Evolutionary conservation across 2,888 invertebrate genomes (phyloP), one percentile per base, ranked within the genome.

Genomic region (Apocheima hispidaria): DNA sequence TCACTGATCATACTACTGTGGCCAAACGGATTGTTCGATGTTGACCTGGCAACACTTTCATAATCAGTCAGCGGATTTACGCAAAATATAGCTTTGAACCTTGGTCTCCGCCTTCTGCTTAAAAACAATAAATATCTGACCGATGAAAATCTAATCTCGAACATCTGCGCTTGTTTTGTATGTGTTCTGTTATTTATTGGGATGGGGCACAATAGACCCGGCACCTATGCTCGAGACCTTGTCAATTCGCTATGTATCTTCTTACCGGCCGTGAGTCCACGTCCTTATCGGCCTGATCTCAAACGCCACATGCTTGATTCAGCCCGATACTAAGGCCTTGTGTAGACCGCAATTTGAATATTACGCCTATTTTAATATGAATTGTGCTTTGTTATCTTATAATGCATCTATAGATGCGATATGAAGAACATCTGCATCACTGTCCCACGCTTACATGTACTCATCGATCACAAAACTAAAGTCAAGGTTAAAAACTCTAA

Each of bases 61-160:
- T 52, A 62, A 69, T 69, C 67, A 41, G 58, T 69, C 61, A 69
- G 51, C 50, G 52, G 48, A 69, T 69, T 52, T 48, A 52, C 62
- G 59, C 62, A 64, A 75, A 74, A 73, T 73, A 77, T 73, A 69
- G 73, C 74, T 73, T 75, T 77, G 75, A 77, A 79, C 79, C 74
- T 71, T 72, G 71, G 59, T 72, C 77, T 77, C 72, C 72, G 70
- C 74, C 76, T 80, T 77, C 79, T 75, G 79, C 79, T 81, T 78
- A 75, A 74, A 77, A 80, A 81, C 82, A 82, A 82, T 84, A 81
- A 83, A 81, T 83, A 84, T 87, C 82, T 70, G 65, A 60, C 69
- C 73, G 78, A 81, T 82, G 79, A 70, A 69, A 81, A 90, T 91
- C 88, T 91, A 87, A 90, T 90, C 91, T 84, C 69, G 60, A 61